Conservation (phyloP, 2,888 invertebrate genomes). For the Adelphocoris suturalis region DNA sequence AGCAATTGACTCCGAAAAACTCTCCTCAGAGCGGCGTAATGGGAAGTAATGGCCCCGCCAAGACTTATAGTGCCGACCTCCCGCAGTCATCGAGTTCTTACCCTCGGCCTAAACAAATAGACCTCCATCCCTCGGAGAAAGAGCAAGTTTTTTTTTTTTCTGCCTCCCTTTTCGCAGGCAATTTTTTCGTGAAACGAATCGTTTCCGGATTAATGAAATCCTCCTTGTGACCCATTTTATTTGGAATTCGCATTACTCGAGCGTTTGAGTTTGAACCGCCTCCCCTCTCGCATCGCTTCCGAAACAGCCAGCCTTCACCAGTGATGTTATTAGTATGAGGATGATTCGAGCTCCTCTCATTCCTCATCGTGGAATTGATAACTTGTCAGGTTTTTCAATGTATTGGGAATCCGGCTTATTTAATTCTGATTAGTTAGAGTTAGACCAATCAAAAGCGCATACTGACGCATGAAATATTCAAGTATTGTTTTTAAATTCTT, state of each 20-base stretch:
- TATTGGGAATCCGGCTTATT: too few relatives aligned
- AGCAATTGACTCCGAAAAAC: conserved; percentile 42
- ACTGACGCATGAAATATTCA: too few relatives aligned
- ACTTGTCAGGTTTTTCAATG: too few relatives aligned
- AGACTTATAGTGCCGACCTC: conserved; percentile 31
- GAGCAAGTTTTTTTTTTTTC: neutral
- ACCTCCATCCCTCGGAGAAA: neutral
- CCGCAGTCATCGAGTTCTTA: conserved; percentile 31
- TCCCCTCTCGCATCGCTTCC: too few relatives aligned
- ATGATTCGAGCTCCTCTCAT: neutral
- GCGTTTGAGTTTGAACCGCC: neutral
- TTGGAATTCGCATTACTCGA: conserved; percentile 36
- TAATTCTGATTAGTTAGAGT: too few relatives aligned
- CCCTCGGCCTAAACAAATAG: conserved; percentile 32
- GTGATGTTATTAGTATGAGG: neutral
- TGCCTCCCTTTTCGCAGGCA: neutral
- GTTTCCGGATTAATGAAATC: conserved; percentile 39
- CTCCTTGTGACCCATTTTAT: conserved; percentile 3
- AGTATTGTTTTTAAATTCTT: too few relatives aligned
- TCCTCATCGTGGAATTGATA: neutral
- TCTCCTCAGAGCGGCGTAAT: conserved; percentile 3
- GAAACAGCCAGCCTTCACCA: too few relatives aligned
- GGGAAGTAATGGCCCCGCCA: conserved; percentile 31
- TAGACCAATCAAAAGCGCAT: too few relatives aligned
- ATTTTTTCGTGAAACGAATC: conserved; percentile 12